Base-by-base conservation (phyloP, 2,888 invertebrate genomes). In the Ennomos quercinarius region DNA sequence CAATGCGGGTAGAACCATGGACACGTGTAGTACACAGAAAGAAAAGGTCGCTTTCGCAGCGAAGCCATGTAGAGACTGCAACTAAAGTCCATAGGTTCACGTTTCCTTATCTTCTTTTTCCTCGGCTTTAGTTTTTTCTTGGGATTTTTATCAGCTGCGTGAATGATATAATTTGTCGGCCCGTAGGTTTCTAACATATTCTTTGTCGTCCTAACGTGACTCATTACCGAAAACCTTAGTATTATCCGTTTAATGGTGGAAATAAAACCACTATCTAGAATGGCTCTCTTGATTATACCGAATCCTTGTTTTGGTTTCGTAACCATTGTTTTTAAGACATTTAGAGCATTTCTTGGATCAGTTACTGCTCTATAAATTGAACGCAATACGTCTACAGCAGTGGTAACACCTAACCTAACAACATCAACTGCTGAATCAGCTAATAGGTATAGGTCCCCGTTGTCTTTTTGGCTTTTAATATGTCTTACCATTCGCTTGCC, bases 1-100 rank as follows among this genome's bases (percentile, higher is more conserved):
- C 76, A 84, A 54, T 83, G 82, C 10, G 83, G 83, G 57, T 84
- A 85, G 62, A 86, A 81, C 80, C 78, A 75, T 0, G 85, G 83
- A 34, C 79, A 84, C 45, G 52, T 63, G 41, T 75, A 71, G 54
- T 83, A 85, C 11, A 84, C 38, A 9, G 57, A 61, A 10, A 82
- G 53, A 64, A 61, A 81, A 1, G 81, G 84, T 37, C 65, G 77
- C 48, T 70, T 83, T 56, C 83, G 73, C 41, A 84, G 61, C 10
- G 81, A 74, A 10, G 59, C 66, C 80, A 84, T 78, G 48, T 72
- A 86, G n/a, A 74, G 52, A 63, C 74, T 84, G 38, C 83, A 83
- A 36, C 70, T 51, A 44, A 73, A 80, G 11, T 78, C 74, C 4
- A 55, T 0, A 3, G 67, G 70, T 35, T 69, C 72, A 36, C 58